Evolutionary conservation across 2,113 vertebrate species (phyloP).

Genomic region (Isichthys henryi): DNA sequence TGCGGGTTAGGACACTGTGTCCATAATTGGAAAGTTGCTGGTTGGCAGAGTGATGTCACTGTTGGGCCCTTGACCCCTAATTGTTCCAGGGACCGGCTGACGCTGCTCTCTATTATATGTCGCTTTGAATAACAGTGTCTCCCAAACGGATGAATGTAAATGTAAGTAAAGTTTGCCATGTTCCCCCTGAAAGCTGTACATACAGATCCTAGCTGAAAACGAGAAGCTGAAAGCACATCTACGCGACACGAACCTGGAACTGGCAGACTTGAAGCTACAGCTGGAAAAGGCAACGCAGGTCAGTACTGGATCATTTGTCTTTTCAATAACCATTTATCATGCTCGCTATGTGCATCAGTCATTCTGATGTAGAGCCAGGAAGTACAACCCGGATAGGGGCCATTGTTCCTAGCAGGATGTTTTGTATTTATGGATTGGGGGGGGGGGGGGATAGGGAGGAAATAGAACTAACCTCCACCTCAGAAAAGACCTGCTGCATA

Average conservation of each 20-base stretch:
- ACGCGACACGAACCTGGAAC: constrained; percentile 89
- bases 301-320: constrained; percentile 11
- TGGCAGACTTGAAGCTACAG: constrained; percentile 88
- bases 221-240: constrained; percentile 95
- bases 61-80: neutral
- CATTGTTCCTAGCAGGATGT: neutral
- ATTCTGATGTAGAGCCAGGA: neutral
- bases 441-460: neutral
- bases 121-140: neutral
- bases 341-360: neutral
- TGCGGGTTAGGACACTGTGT: neutral
- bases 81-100: neutral
- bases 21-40: neutral
- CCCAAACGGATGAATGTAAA: neutral
- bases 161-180: neutral
- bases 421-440: neutral
- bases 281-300: constrained; percentile 97
- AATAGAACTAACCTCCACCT: neutral
- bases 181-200: constrained; percentile 76
- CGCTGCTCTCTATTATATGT: neutral
- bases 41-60: neutral
- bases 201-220: constrained; percentile 93
- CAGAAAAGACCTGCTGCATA: neutral
- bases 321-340: neutral
- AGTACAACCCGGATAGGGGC: neutral